Base-by-base conservation (phyloP, 2,797 vertebrate species). In the Florisuga fusca region DNA sequence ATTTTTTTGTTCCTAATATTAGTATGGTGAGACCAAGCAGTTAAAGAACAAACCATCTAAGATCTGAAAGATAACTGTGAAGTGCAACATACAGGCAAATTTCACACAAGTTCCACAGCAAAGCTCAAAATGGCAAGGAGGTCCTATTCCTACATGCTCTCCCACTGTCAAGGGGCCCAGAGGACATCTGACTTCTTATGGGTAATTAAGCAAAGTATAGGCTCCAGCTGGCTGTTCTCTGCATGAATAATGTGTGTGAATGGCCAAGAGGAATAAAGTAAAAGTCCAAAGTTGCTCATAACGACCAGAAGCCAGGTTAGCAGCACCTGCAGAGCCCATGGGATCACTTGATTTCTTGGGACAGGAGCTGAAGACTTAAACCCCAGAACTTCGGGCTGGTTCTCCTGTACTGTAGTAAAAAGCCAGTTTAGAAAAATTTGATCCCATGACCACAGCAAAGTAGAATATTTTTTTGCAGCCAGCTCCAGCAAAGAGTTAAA, bases 401-500 rank as follows among this genome's bases (percentile, higher is more conserved):
- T 63, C 55, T 87, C 22, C 34, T 9, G 9, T 33, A 6, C 23
- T 0, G 0, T 15, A 31, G 53, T 67, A 11, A 77, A 69, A 8
- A 85, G 3, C 9, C 29, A 36, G 3, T 53, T 78, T 66, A 50
- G 38, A 75, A 77, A 78, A 38, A 23, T 64, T 74, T 15, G 2
- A 62, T 45, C 69, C 34, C 29, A 23, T 21, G 15, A 41, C 58
- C 38, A 36, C 31, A 78, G 78, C 84, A 68, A 41, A 1, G 4
- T 12, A 55, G 67, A 79, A 20, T 31, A 3, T 43, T 51, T 68
- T 36, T 55, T 74, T 53, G 23, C 48, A 83, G 7, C 63, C 57
- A 86, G 54, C 46, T 75, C 72, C 89, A 95, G 83, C 53, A 92
- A 95, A 88, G 77, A 89, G 89, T 95, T 95, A 95, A 95, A 64